Evolutionary conservation across 2,113 vertebrate species (phyloP), one percentile per base, ranked within the genome.

Genomic region (Peucedramus taeniatus): DNA sequence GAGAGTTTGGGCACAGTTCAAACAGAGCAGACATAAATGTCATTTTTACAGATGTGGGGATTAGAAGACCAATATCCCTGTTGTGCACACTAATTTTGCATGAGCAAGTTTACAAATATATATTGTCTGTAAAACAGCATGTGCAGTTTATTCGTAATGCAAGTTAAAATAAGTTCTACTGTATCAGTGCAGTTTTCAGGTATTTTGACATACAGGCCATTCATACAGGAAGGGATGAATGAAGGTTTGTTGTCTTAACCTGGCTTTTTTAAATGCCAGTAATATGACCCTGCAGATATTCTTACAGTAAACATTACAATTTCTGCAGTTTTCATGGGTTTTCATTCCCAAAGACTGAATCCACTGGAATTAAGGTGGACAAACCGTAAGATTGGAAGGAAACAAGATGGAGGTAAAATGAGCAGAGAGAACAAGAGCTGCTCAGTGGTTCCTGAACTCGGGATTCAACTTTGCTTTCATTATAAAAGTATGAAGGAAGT

Each of bases 71-170:
- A 83, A 9, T 94, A 91, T 96, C 96, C 97, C 97, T 93, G 40
- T 97, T 98, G 96, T 94, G 39, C 96, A 96, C 98, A 98, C 96
- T 97, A 95, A 98, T 96, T 98, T 98, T 98, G 98, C 98, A 98
- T 98, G 98, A 98, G 60, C 96, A 97, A 98, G 96, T 98, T 98
- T 98, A 97, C 96, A 98, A 98, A 97, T 98, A 98, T 94, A 97
- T 98, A 97, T 97, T 97, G 97, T 98, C 97, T 98, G 95, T 98
- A 98, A 98, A 97, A 96, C 89, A 97, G 97, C 97, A 98, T 98
- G 98, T 98, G 96, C 97, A 97, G 93, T 97, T 97, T 98, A 97
- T 97, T 98, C 91, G 89, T 97, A 97, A 96, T 97, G 95, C 97
- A 97, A 97, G 84, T 97, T 97, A 95, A 96, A 96, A 90, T 95